Base-by-base conservation (phyloP, 2,113 vertebrate genomes). In the Phycodurus eques region DNA sequence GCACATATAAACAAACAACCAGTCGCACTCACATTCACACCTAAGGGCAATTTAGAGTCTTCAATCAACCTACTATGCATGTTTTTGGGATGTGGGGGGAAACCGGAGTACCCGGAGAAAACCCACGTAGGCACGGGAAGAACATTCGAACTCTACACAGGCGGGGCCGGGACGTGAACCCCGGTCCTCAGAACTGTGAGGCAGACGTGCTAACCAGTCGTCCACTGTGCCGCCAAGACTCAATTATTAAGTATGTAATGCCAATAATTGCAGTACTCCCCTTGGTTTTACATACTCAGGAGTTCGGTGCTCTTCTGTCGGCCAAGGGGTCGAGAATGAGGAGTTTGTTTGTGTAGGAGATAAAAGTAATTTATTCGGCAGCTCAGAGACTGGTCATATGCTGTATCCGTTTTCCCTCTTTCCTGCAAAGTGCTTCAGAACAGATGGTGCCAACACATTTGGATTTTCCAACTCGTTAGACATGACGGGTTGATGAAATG, bases 401-500 rank as follows among this genome's bases (percentile, higher is more conserved):
- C 49, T 68, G 57, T 62, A 53, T 54, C 68, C 46, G 27, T 76
- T 67, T 73, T 20, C 72, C 67, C 78, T 69, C 73, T 85, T 74
- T 69, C 75, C 82, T 60, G 85, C 80, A 88, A 89, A 85, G 78
- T 70, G 81, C 74, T 85, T 80, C 66, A 51, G 86, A 92, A 85
- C 93, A 94, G 92, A 93, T 94, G 93, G 92, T 80, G 70, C 78
- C 85, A 83, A 80, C 87, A 87, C 85, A 88, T 91, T 91, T 86
- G 76, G 85, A 90, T 90, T 88, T 92, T 91, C 89, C 85, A 73
- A 90, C 88, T 90, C 87, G 89, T 94, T 94, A 93, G 87, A 88
- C 89, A 84, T 86, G 89, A 91, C 89, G 89, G 90, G 90, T 91
- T 92, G 91, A 92, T 92, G 92, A 92, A 91, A 92, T 83, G 81